Base-by-base conservation (phyloP, 2,888 invertebrate species). In the Ditylenchus weischeri region DNA sequence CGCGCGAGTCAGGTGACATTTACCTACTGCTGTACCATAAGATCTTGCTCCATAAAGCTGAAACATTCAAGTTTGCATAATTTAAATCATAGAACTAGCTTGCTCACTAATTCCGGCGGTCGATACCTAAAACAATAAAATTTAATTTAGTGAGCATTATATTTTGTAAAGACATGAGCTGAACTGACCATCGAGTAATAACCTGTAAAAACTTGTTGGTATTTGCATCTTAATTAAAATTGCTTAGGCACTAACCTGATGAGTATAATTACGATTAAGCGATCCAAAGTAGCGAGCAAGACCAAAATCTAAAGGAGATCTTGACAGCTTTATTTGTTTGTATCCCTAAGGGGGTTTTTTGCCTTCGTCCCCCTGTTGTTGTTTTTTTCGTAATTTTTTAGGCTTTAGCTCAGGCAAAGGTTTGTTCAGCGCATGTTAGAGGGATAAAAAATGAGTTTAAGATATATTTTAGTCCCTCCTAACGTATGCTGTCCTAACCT, bases 261-360 rank as follows among this genome's bases (percentile, higher is more conserved):
- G 93, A 4, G 98, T 96, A 83, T 95, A 93, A 76, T 74, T 66
- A 35, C 96, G 88, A 81, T 90, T 92, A 3, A 98, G 98, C 0
- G 96, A 95, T 0, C 96, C 98, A 86, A 90, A 99, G 81, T 91
- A 90, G 83, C 95, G 93, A 0, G 98, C 98, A 72, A 99, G 87
- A 83, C 98, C 98, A 87, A 99, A 99, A 88, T 99, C 98, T 72
- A 93, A 96, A 79, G 99, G 72, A 64, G 75, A 19, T 78, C n/a
- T 23, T 11, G 29, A 23, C 10, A 54, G 54, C n/a, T 72, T 29
- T 36, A 59, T 19, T 19, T 6, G 43, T 29, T 29, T 29, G 29
- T 4, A 29, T 29, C 29, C 5, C 5, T 29, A 29, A 29, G 5
- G 3, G 5, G 29, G 29, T 5, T n/a, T n/a, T n/a, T n/a, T n/a